Evolutionary conservation across 2,888 invertebrate species (phyloP), one percentile per base, ranked within the genome.

Genomic region (Lobophora halterata): DNA sequence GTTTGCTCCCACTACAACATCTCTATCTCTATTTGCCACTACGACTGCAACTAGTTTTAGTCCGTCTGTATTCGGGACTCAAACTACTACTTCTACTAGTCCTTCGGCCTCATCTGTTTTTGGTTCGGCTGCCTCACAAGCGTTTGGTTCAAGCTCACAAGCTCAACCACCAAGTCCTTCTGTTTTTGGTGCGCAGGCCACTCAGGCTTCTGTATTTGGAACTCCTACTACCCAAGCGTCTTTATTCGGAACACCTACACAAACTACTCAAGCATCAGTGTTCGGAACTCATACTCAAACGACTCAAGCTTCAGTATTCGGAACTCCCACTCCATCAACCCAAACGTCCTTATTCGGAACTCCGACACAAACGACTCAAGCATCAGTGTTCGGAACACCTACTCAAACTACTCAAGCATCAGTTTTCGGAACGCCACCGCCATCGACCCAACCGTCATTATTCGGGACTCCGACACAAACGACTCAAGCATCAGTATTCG

Each of bases 61-160:
- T n/a, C n/a, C 32, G 21, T 21, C 38, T 1, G 9, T 39, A 9
- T 39, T 39, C 18, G 38, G 38, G 4, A 14, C 14, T 5, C 31
- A 20, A 25, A 18, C 58, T 7, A 59, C 64, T 10, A n/a, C n/a
- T n/a, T n/a, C n/a, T n/a, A n/a, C n/a, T n/a, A n/a, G n/a, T n/a
- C n/a, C n/a, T n/a, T n/a, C n/a, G n/a, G n/a, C n/a, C n/a, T n/a
- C n/a, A n/a, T n/a, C n/a, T n/a, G n/a, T n/a, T n/a, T n/a, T n/a
- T n/a, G n/a, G n/a, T n/a, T n/a, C n/a, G n/a, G n/a, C n/a, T n/a
- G n/a, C n/a, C n/a, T n/a, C n/a, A n/a, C 64, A 61, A 42, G 33
- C 68, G 1, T 68, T 75, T 2, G 55, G 71, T 3, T 79, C 78
- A 72, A 6, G 32, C 65, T 31, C 65, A 0, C 33, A 65, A 25